Conservation (phyloP, 35 echinoderm and acorn worm species). For the Ptychodera flava region DNA sequence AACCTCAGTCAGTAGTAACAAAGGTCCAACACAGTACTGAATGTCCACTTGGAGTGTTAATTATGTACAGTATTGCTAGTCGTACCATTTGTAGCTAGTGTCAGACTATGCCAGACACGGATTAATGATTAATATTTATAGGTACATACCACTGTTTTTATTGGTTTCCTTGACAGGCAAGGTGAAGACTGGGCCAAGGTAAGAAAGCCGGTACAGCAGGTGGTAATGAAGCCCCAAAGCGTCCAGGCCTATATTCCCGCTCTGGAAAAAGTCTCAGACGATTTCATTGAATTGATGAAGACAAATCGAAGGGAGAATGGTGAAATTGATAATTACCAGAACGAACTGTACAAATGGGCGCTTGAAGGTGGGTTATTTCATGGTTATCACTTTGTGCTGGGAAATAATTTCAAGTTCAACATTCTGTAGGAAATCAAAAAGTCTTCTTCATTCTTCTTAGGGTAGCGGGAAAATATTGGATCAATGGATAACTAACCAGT, state of each 20-base stretch:
- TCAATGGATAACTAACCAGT: no score
- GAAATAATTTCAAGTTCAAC: neutral
- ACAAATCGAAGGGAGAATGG: slow-evolving; percentile 23
- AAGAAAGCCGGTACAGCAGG: slow-evolving; percentile 56
- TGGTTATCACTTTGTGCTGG: neutral
- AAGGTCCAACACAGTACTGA: no score
- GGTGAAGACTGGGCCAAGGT: slow-evolving; percentile 77
- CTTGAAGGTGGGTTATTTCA: slow-evolving; percentile 77
- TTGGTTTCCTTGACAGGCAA: slow-evolving; percentile 61
- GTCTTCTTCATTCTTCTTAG: no score
- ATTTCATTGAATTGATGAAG: slow-evolving; percentile 60
- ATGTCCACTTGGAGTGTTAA: no score
- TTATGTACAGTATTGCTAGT: no score
- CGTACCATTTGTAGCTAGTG: no score
- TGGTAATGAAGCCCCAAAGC: slow-evolving; percentile 62
- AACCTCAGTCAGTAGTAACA: no score
- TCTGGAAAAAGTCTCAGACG: slow-evolving; percentile 57
- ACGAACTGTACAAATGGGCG: slow-evolving; percentile 75
- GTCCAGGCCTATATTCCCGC: slow-evolving; percentile 59
- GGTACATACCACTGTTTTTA: no score
- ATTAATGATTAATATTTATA: no score
- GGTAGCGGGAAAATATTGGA: no score
- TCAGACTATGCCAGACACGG: no score
- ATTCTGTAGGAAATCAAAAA: no score
- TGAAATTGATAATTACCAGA: slow-evolving; percentile 66